Evolutionary conservation across 1,140 invertebrate genomes (phyloP).

Genomic region (Chelonus insularis): DNA sequence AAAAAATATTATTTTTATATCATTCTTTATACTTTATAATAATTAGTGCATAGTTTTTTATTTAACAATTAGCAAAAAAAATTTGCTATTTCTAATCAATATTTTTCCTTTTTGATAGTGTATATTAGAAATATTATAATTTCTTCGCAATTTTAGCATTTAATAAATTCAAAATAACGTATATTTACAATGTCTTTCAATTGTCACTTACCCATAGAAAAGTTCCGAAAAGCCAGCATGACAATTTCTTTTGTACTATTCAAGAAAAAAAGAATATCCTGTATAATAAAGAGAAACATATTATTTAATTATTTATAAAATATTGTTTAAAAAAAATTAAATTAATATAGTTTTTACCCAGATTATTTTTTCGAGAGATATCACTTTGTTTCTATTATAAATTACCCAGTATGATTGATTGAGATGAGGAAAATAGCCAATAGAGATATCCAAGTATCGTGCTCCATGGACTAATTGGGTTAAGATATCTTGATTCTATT

Average conservation of each 20-base stretch:
- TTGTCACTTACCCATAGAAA: not conserved
- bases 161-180: too few relatives aligned
- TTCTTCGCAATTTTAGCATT: too few relatives aligned
- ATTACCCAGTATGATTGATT: not conserved
- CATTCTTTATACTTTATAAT: not conserved
- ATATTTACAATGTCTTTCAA: too few relatives aligned
- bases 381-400: not conserved
- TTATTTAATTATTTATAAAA: too few relatives aligned
- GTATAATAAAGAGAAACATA: too few relatives aligned
- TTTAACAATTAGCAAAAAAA: too few relatives aligned
- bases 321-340: too few relatives aligned
- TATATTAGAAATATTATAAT: too few relatives aligned
- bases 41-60: not conserved
- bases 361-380: not conserved
- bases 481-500: not conserved
- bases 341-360: not conserved
- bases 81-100: too few relatives aligned
- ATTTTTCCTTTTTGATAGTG: too few relatives aligned
- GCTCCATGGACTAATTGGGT: not conserved
- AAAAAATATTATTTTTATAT: not conserved
- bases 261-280: not conserved
- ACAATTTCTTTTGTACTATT: not conserved
- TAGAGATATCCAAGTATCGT: not conserved
- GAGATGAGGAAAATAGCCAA: not conserved
- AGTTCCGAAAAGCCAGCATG: not conserved